Base-by-base conservation (phyloP, 1,140 invertebrate species). In the Elymnias hypermnestra region DNA sequence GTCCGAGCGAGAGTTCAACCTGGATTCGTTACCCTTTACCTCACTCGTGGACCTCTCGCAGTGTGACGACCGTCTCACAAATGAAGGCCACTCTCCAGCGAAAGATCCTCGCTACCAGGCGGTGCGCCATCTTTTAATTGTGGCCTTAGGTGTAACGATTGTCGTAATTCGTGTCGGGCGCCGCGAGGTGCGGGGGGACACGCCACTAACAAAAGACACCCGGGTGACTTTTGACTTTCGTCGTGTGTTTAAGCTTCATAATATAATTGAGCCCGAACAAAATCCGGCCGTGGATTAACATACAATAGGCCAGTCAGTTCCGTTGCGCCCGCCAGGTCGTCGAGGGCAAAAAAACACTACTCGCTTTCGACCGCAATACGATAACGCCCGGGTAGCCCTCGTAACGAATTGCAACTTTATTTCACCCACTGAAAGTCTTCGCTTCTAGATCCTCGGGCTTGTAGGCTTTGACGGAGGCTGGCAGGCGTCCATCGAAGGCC, bases 251-350 rank as follows among this genome's bases (percentile, higher is more conserved):
- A 73, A 75, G 73, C 77, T 82, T 78, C 75, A 78, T 81, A 84
- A 83, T 83, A 78, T 84, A 84, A 84, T 84, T 84, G 78, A 72
- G 74, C 71, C 49, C 76, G 64, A 81, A 81, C 81, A 69, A 84
- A 83, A 84, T 84, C 76, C 81, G 76, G 76, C 52, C 73, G 65
- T 59, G 61, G 57, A 84, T 84, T 84, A 81, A 67, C 81, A 84
- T 84, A 84, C 78, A 84, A 84, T 84, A 63, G 78, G 66, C 62
- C 56, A 79, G 70, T 71, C 78, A 69, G 79, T 83, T 83, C 78
- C 78, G 74, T 70, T 70, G 78, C 57, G 77, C 66, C 72, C 74
- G 72, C 63, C 78, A 72, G 81, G 81, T 83, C 81, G 74, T 40
- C 54, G 70, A 63, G 77, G 76, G 64, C 76, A 84, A 84, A 84